Evolutionary conservation across 2,888 invertebrate species (phyloP), one percentile per base, ranked within the genome.

Genomic region (Caenorhabditis afra): DNA sequence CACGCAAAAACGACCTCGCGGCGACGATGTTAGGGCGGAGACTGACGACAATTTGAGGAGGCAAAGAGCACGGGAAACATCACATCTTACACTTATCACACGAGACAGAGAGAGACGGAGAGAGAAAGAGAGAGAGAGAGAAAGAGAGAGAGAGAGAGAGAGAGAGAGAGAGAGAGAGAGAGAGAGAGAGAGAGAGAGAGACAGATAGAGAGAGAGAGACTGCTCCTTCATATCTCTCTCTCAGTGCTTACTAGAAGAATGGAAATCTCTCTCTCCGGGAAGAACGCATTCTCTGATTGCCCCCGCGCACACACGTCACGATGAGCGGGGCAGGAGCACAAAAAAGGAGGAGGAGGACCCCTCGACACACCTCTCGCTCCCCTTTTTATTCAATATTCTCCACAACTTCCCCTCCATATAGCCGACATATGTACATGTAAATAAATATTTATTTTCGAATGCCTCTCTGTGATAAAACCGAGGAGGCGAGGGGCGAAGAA

Each of bases 121-220:
- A 18, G 3, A 39, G 37, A 39, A 41, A 52, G 4, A 23, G 18
- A 20, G n/a, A 18, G 11, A 57, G 18, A 1, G 18, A 10, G 20
- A 37, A 37, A 37, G 37, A 11, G 37, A 37, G 11, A 37, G 11
- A 37, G 37, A 14, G 37, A 29, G 18, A 5, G 12, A 53, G 22
- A 29, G 70, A 52, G 12, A 10, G 20, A 47, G 20, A 18, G n/a
- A 12, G 11, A 14, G 10, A 29, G 16, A 16, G 8, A 49, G 35
- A 59, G 44, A n/a, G 7, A 53, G 20, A 71, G 45, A n/a, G 29
- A 39, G 44, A 62, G 49, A 29, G 44, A 70, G 52, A 53, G 49
- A n/a, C 12, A 73, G 64, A 58, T 55, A 49, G 39, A 59, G 37
- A 37, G n/a, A n/a, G n/a, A n/a, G n/a, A n/a, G n/a, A n/a, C n/a